Conservation (phyloP, 1,140 invertebrate species). For the Bathynomus jamesi region DNA sequence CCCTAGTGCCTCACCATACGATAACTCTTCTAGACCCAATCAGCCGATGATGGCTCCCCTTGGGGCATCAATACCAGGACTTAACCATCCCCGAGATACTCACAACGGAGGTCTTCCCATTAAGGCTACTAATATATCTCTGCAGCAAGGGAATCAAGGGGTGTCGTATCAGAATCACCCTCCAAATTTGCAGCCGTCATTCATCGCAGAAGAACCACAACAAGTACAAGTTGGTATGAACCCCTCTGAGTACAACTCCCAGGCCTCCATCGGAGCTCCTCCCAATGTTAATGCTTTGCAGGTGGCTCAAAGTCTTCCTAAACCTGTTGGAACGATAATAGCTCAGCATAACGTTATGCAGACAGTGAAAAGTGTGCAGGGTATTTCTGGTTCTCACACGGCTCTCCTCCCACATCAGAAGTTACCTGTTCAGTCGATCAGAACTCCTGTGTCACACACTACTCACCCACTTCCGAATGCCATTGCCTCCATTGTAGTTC, state of each 20-base stretch:
- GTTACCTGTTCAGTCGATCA: neutral
- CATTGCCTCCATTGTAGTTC: neutral
- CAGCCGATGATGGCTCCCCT: slow-evolving; percentile 26
- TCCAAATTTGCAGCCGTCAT: neutral
- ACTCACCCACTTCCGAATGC: too few relatives aligned
- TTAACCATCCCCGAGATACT: neutral
- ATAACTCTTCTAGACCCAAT: slow-evolving; percentile 12
- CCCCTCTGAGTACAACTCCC: neutral
- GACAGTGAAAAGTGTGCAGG: neutral
- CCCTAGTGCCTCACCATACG: neutral
- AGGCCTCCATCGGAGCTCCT: neutral
- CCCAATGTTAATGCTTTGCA: neutral
- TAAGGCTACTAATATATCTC: neutral
- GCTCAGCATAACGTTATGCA: neutral
- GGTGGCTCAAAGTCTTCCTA: neutral
- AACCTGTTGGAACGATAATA: neutral
- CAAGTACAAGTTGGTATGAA: neutral
- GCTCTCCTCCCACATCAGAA: neutral
- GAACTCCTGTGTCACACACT: neutral
- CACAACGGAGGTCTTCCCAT: neutral
- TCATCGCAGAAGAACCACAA: neutral
- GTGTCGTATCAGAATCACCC: neutral
- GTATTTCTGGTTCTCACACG: neutral
- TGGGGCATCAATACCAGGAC: neutral
- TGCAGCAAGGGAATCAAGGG: neutral